Base-by-base conservation (phyloP, 1,140 invertebrate species). In the Zaprionus ornatus region DNA sequence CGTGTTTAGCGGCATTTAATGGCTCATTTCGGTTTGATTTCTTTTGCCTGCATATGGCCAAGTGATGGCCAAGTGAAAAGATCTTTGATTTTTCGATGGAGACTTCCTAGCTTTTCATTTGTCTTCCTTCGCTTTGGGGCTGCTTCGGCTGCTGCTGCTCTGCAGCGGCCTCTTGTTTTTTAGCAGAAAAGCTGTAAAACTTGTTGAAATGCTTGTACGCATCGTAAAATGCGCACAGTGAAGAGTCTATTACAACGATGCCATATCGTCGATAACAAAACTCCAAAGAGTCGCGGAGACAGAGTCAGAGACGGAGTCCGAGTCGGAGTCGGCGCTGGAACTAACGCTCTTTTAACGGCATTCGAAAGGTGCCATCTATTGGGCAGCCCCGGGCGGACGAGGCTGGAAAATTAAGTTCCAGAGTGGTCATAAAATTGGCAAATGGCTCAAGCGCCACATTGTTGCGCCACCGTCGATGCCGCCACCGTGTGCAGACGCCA, bases 21-120 rank as follows among this genome's bases (percentile, higher is more conserved):
- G 81, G 90, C 86, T 90, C 90, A 91, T 91, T 91, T 91, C 85
- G 77, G 77, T 74, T 82, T 91, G 90, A 91, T 91, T 91, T 90
- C 90, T 88, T 80, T 90, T 75, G 70, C 77, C 61, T 75, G 71
- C 29, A 62, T 62, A 63, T 45, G 40, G n/a, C n/a, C 29, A 48
- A 56, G 59, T 35, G 37, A n/a, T 67, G 35, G 45, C 56, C 61
- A 48, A 56, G 59, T 35, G 37, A 48, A 37, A 40, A 67, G 10
- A 63, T 54, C 25, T 75, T 64, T 32, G 45, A 52, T 68, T 35
- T 63, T 71, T 40, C 29, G 54, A 60, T 52, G 64, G 17, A 56
- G 55, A 60, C 62, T 77, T 68, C 61, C 78, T 61, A 66, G 72
- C 65, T 72, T 79, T 84, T 82, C 63, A 60, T 64, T 60, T 40